These are phyloP conservation scores for Magallana angulata DNA, from an alignment of 1,140 invertebrate species.

Conservation along the genomic window DNA sequence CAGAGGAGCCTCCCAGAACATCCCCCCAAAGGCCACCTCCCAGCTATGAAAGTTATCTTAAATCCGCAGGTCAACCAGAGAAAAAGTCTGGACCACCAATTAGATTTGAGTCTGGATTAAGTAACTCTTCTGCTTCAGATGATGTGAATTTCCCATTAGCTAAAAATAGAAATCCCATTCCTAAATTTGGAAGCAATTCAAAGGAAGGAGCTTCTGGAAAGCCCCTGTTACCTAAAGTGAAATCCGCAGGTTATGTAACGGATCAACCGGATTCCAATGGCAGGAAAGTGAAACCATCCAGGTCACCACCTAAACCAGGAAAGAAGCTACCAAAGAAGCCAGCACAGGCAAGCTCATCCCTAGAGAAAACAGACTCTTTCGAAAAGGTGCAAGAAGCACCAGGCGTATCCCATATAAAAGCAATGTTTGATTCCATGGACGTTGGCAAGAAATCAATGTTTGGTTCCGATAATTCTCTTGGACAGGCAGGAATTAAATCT, in stretches of 20 bases:
- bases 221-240: slow-evolving; percentile 32
- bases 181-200: slow-evolving; percentile 31
- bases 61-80: not conserved
- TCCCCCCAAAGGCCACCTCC: slow-evolving; percentile 56
- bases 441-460: slow-evolving; percentile 24
- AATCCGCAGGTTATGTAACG: not conserved
- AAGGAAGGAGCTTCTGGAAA: slow-evolving; percentile 36
- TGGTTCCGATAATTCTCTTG: slow-evolving; percentile 38
- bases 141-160: slow-evolving; percentile 9
- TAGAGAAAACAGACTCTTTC: slow-evolving; percentile 33
- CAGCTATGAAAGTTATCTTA: not conserved
- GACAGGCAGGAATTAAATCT: slow-evolving; percentile 12
- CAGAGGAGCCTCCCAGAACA: slow-evolving; percentile 36
- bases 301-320: slow-evolving; percentile 33
- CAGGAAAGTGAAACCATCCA: slow-evolving; percentile 28
- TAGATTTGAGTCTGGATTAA: not conserved
- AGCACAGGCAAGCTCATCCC: slow-evolving; percentile 27
- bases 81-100: not conserved
- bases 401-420: slow-evolving; percentile 50
- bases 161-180: slow-evolving; percentile 32
- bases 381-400: slow-evolving; percentile 35
- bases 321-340: slow-evolving; percentile 12
- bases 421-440: slow-evolving; percentile 59
- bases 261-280: slow-evolving; percentile 28
- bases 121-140: not conserved